Evolutionary conservation across 1,140 invertebrate genomes (phyloP).

Genomic region (Drosophila ercepeae): DNA sequence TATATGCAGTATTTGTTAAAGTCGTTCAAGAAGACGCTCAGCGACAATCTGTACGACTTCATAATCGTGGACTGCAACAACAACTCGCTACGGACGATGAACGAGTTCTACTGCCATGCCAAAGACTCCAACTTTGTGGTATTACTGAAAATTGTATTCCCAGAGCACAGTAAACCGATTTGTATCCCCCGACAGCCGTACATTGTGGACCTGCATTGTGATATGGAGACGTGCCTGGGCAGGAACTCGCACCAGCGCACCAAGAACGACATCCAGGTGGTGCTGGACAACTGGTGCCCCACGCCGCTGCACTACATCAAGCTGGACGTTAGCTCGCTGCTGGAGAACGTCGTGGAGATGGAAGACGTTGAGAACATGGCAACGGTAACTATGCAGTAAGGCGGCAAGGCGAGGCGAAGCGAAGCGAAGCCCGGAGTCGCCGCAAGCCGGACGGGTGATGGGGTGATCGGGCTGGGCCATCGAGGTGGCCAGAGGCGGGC

Average conservation of each 20-base stretch:
- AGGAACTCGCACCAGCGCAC: slow-evolving; percentile 93
- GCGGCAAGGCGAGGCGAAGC: too few relatives aligned
- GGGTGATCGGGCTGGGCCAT: not conserved
- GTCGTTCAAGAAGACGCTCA: slow-evolving; percentile 96
- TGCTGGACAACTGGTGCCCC: slow-evolving; percentile 90
- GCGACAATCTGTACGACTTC: slow-evolving; percentile 96
- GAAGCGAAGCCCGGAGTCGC: not conserved
- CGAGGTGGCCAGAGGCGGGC: not conserved
- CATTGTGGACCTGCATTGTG: slow-evolving; percentile 90
- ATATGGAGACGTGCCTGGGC: slow-evolving; percentile 90
- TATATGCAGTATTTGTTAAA: slow-evolving; percentile 94
- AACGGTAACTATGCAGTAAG: slow-evolving; percentile 75
- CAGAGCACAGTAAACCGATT: not conserved
- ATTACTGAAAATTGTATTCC: slow-evolving; percentile 1
- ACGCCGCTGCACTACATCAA: slow-evolving; percentile 89
- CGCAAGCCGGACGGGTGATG: not conserved
- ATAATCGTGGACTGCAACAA: slow-evolving; percentile 96
- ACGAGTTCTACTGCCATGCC: slow-evolving; percentile 94
- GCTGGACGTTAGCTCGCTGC: slow-evolving; percentile 91
- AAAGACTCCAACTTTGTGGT: slow-evolving; percentile 96
- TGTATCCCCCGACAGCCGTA: slow-evolving; percentile 51
- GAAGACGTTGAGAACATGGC: slow-evolving; percentile 85
- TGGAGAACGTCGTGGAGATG: slow-evolving; percentile 91
- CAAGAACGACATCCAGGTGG: slow-evolving; percentile 91
- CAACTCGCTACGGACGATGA: slow-evolving; percentile 91